Evolutionary conservation across 1,140 invertebrate species (phyloP).

Genomic region (Andricus grossulariae): DNA sequence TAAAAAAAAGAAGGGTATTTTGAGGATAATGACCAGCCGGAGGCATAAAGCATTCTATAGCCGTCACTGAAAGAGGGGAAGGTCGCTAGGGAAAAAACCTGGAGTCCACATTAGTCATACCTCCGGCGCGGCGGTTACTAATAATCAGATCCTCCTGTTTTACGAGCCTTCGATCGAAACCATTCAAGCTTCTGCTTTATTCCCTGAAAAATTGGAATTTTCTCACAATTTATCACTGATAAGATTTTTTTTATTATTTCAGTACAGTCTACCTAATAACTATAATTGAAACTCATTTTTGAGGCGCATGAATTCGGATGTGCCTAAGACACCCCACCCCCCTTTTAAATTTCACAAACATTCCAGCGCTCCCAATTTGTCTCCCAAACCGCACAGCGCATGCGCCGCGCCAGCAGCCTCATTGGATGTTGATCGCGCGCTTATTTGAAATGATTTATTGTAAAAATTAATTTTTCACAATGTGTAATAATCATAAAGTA

Average conservation of each 20-base stretch:
- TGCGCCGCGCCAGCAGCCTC: too few species aligned
- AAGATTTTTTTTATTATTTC: neutral
- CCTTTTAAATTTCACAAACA: too few species aligned
- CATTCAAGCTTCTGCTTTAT: neutral
- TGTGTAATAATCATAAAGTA: too few species aligned
- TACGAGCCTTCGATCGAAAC: neutral
- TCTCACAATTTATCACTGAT: neutral
- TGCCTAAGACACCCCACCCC: too few species aligned
- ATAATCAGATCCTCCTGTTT: conserved; percentile 11
- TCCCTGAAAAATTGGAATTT: neutral
- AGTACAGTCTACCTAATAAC: too few species aligned
- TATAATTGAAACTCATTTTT: too few species aligned
- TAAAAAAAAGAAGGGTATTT: neutral
- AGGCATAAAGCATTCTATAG: neutral
- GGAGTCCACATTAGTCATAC: conserved; percentile 1
- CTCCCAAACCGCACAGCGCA: too few species aligned
- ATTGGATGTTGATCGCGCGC: too few species aligned
- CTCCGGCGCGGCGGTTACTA: neutral
- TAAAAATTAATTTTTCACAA: too few species aligned
- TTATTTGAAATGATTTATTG: too few species aligned
- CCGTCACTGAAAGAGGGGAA: conserved; percentile 2
- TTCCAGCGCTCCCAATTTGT: too few species aligned
- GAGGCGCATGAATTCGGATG: too few species aligned
- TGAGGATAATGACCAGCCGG: conserved; percentile 1
- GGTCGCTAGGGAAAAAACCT: conserved; percentile 1